Conservation (phyloP, 1,140 invertebrate genomes). For the Coptotermes formosanus region DNA sequence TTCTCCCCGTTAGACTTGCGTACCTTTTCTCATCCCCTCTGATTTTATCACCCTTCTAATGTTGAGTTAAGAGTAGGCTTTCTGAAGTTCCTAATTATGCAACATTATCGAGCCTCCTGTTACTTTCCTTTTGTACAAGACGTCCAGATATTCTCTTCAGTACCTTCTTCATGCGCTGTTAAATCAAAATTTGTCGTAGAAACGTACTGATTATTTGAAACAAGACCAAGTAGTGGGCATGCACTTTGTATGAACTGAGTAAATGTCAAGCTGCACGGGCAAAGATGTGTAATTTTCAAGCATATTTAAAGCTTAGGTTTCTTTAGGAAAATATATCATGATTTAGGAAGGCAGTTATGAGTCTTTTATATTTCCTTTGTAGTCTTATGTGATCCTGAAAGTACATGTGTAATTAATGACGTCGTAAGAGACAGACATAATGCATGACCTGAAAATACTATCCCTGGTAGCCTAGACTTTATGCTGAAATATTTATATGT, state of each 20-base stretch:
- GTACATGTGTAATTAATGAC: conserved; percentile 11
- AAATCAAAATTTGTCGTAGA: too few species aligned
- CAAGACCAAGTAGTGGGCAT: neutral
- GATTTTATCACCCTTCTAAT: too few species aligned
- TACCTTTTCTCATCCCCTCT: too few species aligned
- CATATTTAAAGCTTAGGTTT: neutral
- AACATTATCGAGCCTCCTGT: too few species aligned
- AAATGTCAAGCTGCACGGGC: neutral
- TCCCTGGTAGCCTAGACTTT: neutral
- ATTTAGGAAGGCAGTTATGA: neutral
- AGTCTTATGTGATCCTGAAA: neutral
- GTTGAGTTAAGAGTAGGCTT: too few species aligned
- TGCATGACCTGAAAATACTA: neutral
- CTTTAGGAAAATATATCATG: neutral
- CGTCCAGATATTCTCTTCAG: too few species aligned
- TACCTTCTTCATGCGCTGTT: too few species aligned
- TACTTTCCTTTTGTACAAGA: too few species aligned
- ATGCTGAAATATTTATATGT: neutral
- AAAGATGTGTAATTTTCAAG: neutral
- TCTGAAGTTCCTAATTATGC: too few species aligned
- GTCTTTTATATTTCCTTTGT: neutral
- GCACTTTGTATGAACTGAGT: neutral
- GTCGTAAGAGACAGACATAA: neutral
- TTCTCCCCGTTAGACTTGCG: too few species aligned
- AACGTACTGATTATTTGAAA: too few species aligned